Evolutionary conservation across 2,888 invertebrate species (phyloP).

Genomic region (Leptodirus hochenwartii): DNA sequence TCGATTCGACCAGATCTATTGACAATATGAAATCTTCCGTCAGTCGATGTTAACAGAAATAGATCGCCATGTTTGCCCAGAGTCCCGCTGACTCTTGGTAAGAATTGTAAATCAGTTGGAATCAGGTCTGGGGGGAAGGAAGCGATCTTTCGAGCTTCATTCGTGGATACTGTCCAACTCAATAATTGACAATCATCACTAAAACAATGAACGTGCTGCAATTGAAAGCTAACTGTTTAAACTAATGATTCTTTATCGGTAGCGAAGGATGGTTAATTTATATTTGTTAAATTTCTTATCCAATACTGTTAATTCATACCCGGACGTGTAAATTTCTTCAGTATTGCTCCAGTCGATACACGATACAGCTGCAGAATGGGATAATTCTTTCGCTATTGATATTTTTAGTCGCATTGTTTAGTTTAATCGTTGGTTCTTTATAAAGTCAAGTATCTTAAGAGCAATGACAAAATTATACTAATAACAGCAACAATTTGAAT

Average conservation of each 20-base stretch:
- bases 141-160: slow-evolving; percentile 56
- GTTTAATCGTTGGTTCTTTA: too few relatives aligned
- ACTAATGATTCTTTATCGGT: slow-evolving; percentile 11
- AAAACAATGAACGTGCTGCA: slow-evolving; percentile 13
- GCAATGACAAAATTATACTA: too few relatives aligned
- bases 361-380: slow-evolving; percentile 62
- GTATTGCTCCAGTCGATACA: slow-evolving; percentile 88
- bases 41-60: slow-evolving; percentile 69
- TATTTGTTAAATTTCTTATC: slow-evolving; percentile 2
- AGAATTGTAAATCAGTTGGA: slow-evolving; percentile 82
- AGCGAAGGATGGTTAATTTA: too few relatives aligned
- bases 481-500: too few relatives aligned
- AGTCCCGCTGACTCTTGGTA: slow-evolving; percentile 44
- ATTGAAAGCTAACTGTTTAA: slow-evolving; percentile 3
- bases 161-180: slow-evolving; percentile 72
- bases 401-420: slow-evolving; percentile 80
- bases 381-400: slow-evolving; percentile 53
- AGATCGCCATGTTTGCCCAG: slow-evolving; percentile 48
- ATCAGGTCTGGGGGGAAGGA: slow-evolving; percentile 63
- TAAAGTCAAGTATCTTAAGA: too few relatives aligned
- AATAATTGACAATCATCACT: slow-evolving; percentile 87
- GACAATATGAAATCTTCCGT: slow-evolving; percentile 81
- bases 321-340: slow-evolving; percentile 84
- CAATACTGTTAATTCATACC: slow-evolving; percentile 32
- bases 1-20: slow-evolving; percentile 83